Base-by-base conservation (phyloP, 2,113 vertebrate genomes). In the Poeciliopsis retropinna region DNA sequence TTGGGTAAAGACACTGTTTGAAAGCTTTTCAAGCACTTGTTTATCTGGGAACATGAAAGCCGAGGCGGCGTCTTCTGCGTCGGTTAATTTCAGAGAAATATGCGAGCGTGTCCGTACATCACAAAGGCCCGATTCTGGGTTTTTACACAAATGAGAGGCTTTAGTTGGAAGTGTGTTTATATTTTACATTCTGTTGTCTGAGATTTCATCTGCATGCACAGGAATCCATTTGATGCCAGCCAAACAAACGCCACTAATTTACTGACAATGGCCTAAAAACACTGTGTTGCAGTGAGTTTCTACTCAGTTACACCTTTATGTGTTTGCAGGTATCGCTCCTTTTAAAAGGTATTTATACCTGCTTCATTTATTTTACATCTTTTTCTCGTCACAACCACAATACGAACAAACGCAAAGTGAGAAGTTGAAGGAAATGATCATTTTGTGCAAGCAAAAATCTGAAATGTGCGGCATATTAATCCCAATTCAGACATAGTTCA, bases 181-280 rank as follows among this genome's bases (percentile, higher is more conserved):
- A 65, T 65, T 39, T n/a, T 37, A 28, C 34, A 37, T 60, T 22
- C 22, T 34, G n/a, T 22, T 76, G 8, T 22, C 15, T 25, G 14
- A 19, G 37, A 75, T 12, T 66, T 37, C 30, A 37, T 66, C 63
- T 57, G 5, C 63, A 39, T 32, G 44, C 37, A 75, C 51, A 64
- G 61, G 11, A 73, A 67, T 72, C 30, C 2, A 61, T 63, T 57
- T 73, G 2, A 70, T 73, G 29, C 32, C 0, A 44, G 41, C 15
- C 27, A 37, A 30, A 83, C 11, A 71, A 44, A 1, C 11, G 1
- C 14, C 15, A 2, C 27, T 34, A 12, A 39, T 51, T 30, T 60
- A 22, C 51, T 10, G 5, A 37, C 12, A 41, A 19, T 13, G 8
- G 4, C 30, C 25, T 14, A 3, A 32, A 62, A 62, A 62, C 3